Conservation (phyloP, 2,113 vertebrate genomes). For the Lanius collurio region DNA sequence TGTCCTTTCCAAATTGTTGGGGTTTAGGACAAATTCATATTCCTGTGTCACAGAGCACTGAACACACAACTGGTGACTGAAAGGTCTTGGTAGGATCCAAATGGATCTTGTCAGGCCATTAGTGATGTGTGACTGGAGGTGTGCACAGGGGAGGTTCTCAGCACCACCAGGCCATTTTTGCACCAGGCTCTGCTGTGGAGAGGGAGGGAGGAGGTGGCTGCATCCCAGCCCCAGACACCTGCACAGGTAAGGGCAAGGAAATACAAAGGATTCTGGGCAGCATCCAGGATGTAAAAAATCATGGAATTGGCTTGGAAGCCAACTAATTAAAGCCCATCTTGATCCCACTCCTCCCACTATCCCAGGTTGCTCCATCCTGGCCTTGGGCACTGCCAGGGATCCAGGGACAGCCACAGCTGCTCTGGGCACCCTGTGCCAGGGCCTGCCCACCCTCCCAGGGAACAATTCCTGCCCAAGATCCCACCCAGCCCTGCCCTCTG, state of each 20-base stretch:
- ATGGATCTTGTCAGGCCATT: neutral
- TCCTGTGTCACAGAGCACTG: neutral
- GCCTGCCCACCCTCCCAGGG: rapidly evolving
- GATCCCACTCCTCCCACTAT: rapidly evolving
- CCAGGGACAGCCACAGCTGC: neutral
- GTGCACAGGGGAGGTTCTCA: neutral
- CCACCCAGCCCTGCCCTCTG: neutral
- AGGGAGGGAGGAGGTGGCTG: neutral
- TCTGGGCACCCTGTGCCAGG: neutral
- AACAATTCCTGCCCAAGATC: neutral
- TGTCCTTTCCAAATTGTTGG: neutral
- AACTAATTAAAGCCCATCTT: neutral
- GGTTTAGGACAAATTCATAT: neutral
- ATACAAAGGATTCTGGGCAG: neutral
- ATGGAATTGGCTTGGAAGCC: neutral
- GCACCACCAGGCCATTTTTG: rapidly evolving
- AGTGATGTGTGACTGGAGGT: neutral
- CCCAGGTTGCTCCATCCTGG: rapidly evolving
- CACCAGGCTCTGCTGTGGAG: neutral
- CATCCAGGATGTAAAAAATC: rapidly evolving
- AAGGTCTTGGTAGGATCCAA: neutral
- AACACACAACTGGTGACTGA: neutral
- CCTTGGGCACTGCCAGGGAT: neutral
- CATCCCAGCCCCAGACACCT: neutral
- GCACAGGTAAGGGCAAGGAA: neutral